Conservation (phyloP, 2,113 vertebrate genomes). For the Morone saxatilis region DNA sequence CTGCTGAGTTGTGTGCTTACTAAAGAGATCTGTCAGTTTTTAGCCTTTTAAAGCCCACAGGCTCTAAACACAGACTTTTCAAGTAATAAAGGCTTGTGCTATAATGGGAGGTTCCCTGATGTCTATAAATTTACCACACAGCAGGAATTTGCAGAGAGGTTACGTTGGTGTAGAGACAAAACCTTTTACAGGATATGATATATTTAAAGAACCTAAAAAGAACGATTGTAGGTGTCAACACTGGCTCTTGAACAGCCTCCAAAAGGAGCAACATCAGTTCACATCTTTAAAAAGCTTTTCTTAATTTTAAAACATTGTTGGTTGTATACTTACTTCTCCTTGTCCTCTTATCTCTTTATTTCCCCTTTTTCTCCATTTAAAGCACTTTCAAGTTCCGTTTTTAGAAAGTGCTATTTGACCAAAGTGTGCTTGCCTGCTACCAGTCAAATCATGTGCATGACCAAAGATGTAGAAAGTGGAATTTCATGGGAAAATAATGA, state of each 20-base stretch:
- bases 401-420: neutral
- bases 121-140: conserved; percentile 14
- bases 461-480: neutral
- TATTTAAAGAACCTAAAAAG: neutral
- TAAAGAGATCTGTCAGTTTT: conserved; percentile 31
- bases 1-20: conserved; percentile 15
- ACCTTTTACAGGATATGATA: neutral
- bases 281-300: neutral
- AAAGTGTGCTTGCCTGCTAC: neutral
- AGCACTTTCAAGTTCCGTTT: neutral
- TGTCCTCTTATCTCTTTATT: neutral
- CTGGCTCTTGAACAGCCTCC: neutral
- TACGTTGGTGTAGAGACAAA: neutral
- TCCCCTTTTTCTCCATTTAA: neutral
- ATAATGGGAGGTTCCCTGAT: conserved; percentile 18
- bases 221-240: neutral
- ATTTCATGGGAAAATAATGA: neutral
- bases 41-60: conserved; percentile 30
- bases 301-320: neutral
- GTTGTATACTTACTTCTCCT: neutral
- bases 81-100: conserved; percentile 11
- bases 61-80: conserved; percentile 22
- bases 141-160: neutral
- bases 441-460: neutral
- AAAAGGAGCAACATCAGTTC: neutral